A percentile compares a stretch with the other conserved stretches of the same genome.
These are phyloP conservation scores for Ellobius talpinus DNA, from an alignment of 2,113 vertebrate genomes.

Conservation along the genomic window DNA sequence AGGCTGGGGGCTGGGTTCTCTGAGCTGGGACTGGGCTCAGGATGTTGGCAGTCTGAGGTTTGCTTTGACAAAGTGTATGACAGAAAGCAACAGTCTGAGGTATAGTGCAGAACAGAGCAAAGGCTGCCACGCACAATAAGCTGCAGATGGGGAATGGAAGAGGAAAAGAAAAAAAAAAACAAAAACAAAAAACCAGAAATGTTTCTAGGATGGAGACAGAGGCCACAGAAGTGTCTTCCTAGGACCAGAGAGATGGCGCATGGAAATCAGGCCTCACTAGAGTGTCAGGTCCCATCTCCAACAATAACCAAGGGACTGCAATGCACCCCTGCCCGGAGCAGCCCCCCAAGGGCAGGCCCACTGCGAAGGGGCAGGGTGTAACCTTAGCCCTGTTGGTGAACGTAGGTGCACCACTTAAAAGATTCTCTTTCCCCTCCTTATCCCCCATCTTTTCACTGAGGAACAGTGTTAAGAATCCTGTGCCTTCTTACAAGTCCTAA, in stretches of 20 bases:
- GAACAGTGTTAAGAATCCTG: background rate
- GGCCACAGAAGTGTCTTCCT: rapidly evolving
- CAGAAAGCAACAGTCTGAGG: background rate
- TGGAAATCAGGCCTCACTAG: background rate
- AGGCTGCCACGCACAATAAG: background rate
- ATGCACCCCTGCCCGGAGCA: rapidly evolving
- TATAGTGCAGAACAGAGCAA: background rate
- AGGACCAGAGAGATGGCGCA: background rate
- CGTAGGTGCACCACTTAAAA: background rate
- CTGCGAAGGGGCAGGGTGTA: background rate
- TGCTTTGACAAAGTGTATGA: background rate
- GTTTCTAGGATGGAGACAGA: background rate
- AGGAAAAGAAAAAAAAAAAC: background rate
- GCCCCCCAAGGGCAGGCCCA: background rate
- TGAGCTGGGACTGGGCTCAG: background rate
- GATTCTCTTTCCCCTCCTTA: background rate
- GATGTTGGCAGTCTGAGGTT: background rate
- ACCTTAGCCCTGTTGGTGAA: rapidly evolving
- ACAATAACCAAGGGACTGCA: background rate
- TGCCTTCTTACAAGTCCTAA: background rate
- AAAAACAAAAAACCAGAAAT: background rate
- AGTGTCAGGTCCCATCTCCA: background rate
- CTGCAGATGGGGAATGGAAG: background rate
- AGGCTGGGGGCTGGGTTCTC: background rate
- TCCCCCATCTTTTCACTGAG: background rate